phyloP scores from a whole-genome alignment of 92 coral and sea anemone species.

The Porites rus region DNA sequence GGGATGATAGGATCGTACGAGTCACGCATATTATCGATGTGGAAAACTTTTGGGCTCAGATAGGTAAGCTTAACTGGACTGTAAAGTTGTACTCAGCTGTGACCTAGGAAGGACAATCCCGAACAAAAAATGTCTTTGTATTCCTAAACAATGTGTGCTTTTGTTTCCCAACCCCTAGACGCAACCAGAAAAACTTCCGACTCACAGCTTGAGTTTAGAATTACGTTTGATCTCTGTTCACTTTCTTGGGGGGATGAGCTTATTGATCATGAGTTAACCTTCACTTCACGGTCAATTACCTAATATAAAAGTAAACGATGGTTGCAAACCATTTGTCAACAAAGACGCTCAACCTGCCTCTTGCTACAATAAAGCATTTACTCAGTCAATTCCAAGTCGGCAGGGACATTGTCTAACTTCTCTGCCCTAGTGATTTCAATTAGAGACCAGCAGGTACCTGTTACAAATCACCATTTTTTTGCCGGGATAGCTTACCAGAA shows the following conservation, averaged over 20 bases:
- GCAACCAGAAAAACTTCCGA: not conserved
- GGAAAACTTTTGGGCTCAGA: conserved; percentile 92
- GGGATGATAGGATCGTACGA: conserved; percentile 20
- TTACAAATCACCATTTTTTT: too few relatives aligned
- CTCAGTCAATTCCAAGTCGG: too few relatives aligned
- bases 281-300: not conserved
- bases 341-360: too few relatives aligned
- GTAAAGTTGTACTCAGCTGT: not conserved
- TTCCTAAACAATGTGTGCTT: not conserved
- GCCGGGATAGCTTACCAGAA: too few relatives aligned
- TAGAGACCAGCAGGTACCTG: too few relatives aligned
- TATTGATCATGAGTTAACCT: not conserved
- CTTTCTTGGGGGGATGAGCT: not conserved
- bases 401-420: too few relatives aligned
- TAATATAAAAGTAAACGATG: too few relatives aligned
- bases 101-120: not conserved
- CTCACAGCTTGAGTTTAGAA: too few relatives aligned
- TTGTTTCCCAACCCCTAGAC: not conserved
- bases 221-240: too few relatives aligned
- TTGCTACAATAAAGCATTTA: too few relatives aligned
- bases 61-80: conserved; percentile 54
- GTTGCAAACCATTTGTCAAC: too few relatives aligned
- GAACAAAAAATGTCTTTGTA: not conserved
- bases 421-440: too few relatives aligned
- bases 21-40: conserved; percentile 85